Evolutionary conservation across 37 sponge, comb jelly and placozoan species (phyloP).

Genomic region (Geodia barretti): DNA sequence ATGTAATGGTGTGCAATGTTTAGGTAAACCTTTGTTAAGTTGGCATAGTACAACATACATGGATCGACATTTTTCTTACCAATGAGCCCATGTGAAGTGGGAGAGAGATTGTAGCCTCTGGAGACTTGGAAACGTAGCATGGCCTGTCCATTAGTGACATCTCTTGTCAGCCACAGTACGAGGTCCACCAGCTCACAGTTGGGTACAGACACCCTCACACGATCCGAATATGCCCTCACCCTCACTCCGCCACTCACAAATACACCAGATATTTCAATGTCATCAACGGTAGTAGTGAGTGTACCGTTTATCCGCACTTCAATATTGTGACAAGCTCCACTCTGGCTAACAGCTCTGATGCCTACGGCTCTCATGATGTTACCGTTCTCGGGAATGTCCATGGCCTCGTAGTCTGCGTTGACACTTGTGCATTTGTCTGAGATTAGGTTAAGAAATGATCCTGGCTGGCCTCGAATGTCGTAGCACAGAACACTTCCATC

Average conservation of each 20-base stretch:
- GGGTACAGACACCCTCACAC: constrained; percentile 63
- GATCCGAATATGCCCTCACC: not conserved
- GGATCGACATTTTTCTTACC: too few species aligned
- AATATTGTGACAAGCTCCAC: constrained; percentile 29
- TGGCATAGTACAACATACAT: too few species aligned
- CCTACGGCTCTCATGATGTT: constrained; percentile 64
- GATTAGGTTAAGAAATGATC: constrained; percentile 49
- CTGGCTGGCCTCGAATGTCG: constrained; percentile 54
- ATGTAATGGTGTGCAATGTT: too few species aligned
- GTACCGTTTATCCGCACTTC: not conserved
- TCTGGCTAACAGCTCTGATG: constrained; percentile 34
- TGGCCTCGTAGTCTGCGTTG: constrained; percentile 47
- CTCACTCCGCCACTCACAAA: constrained; percentile 5
- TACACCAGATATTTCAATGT: not conserved
- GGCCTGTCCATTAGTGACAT: not conserved
- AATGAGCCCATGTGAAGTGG: constrained; percentile 77
- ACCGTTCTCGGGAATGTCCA: constrained; percentile 23
- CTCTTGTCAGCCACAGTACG: constrained; percentile 62
- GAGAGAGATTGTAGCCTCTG: constrained; percentile 64
- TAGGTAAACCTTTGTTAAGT: too few species aligned
- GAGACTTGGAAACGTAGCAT: constrained; percentile 69
- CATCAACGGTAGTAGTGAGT: not conserved
- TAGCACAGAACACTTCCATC: constrained; percentile 44
- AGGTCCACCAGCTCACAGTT: constrained; percentile 67
- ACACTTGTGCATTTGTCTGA: constrained; percentile 68